Conservation (phyloP, 2,797 vertebrate species). For the Molossus alvarezi region DNA sequence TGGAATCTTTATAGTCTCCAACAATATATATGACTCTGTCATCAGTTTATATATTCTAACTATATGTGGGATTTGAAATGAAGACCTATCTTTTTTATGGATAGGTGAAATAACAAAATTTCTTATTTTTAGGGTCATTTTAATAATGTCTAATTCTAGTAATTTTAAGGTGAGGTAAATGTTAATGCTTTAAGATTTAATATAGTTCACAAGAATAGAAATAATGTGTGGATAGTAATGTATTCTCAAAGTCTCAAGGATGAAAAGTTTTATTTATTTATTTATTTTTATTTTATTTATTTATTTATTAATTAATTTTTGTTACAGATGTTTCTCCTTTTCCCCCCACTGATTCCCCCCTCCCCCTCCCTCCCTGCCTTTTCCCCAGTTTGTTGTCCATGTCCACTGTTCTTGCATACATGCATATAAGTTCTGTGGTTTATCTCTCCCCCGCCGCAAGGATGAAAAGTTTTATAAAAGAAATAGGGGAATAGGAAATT, state of each 20-base stretch:
- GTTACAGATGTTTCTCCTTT: no score
- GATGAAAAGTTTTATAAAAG: not conserved
- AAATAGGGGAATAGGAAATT: not conserved
- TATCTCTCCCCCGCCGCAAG: no score
- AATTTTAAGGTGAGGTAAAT: constrained; percentile 69
- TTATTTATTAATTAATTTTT: no score
- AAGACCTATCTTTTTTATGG: constrained; percentile 26
- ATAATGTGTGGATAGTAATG: not conserved
- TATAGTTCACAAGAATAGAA: constrained; percentile 49
- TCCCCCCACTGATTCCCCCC: no score
- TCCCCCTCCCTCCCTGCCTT: no score
- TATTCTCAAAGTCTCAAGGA: constrained; percentile 18
- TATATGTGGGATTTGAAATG: constrained; percentile 63
- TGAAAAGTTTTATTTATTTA: not conserved
- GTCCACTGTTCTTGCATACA: no score
- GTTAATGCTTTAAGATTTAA: constrained; percentile 60
- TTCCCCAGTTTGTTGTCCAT: no score
- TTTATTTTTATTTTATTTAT: no score
- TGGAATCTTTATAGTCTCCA: constrained; percentile 67
- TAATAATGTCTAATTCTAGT: constrained; percentile 58
- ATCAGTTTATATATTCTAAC: constrained; percentile 69
- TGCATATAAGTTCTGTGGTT: no score
- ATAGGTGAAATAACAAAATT: constrained; percentile 30
- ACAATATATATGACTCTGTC: constrained; percentile 58
- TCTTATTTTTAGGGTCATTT: constrained; percentile 66